Evolutionary conservation across 2,113 vertebrate species (phyloP).

Genomic region (Aptenodytes forsteri): DNA sequence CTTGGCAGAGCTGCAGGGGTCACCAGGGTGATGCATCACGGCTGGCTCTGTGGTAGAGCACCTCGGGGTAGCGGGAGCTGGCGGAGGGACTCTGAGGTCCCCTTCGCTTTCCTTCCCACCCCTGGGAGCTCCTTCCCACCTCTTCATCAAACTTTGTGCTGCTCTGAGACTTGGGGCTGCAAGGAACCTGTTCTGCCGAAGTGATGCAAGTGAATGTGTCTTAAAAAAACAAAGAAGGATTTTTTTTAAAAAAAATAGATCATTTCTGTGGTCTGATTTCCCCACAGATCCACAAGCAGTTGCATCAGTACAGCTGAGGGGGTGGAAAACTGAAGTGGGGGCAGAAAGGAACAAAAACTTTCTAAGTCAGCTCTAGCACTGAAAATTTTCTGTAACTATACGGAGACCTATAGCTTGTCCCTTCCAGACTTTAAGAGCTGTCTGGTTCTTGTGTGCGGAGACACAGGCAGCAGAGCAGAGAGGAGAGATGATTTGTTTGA

Average conservation of each 20-base stretch:
- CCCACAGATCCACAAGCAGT: slow-evolving; percentile 46
- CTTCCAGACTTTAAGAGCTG: neutral
- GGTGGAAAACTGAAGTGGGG: slow-evolving; percentile 53
- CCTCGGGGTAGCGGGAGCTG: neutral
- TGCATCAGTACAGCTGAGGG: slow-evolving; percentile 57
- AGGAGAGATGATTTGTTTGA: slow-evolving; percentile 18
- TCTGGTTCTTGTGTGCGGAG: neutral
- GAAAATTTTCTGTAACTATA: neutral
- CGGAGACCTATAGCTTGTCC: neutral
- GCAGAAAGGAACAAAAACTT: slow-evolving; percentile 52
- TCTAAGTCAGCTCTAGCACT: neutral
- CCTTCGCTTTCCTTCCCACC: neutral
- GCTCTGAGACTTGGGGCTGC: neutral
- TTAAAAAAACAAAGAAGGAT: neutral
- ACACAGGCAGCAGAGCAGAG: neutral
- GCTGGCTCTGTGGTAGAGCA: neutral
- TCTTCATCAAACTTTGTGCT: neutral
- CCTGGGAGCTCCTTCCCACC: neutral
- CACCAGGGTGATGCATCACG: accelerated
- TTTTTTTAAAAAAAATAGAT: neutral
- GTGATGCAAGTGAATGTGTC: neutral
- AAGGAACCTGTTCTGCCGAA: neutral
- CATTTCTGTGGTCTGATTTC: slow-evolving; percentile 27
- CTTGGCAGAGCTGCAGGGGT: neutral
- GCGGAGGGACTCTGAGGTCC: neutral